Evolutionary conservation across 2,888 invertebrate genomes (phyloP).

Genomic region (Heliconius charithonia): DNA sequence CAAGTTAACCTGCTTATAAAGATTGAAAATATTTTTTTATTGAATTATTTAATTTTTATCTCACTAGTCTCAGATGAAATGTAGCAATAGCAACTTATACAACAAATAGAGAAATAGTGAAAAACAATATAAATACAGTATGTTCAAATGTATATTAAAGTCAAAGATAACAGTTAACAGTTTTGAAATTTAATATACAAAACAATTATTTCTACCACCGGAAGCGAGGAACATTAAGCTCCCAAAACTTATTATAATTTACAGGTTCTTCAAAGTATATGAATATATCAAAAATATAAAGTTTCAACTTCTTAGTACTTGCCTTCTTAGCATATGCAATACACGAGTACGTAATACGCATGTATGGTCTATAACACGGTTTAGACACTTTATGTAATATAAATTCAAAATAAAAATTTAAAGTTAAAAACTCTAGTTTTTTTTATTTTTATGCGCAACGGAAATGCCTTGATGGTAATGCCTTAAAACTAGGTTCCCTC

Average conservation of each 20-base stretch:
- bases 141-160: background rate
- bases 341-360: background rate
- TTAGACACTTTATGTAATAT: background rate
- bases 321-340: background rate
- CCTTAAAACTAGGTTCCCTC: too few species aligned
- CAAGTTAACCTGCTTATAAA: too few species aligned
- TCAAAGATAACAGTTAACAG: too few species aligned
- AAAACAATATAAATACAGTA: too few species aligned
- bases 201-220: background rate
- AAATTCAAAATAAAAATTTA: background rate
- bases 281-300: slow-evolving; percentile 7
- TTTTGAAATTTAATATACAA: background rate
- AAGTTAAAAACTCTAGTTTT: too few species aligned
- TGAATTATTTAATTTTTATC: too few species aligned
- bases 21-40: too few species aligned
- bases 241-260: background rate
- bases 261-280: background rate
- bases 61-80: too few species aligned
- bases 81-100: too few species aligned
- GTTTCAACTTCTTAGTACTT: background rate
- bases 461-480: too few species aligned
- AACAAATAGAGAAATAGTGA: too few species aligned
- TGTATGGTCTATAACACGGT: background rate
- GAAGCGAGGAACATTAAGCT: background rate
- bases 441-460: too few species aligned